Percentiles rank a stretch among this genome's conserved stretches.
Evolutionary conservation across 2,797 vertebrate species (phyloP).

Genomic region (Oreochromis grahami): DNA sequence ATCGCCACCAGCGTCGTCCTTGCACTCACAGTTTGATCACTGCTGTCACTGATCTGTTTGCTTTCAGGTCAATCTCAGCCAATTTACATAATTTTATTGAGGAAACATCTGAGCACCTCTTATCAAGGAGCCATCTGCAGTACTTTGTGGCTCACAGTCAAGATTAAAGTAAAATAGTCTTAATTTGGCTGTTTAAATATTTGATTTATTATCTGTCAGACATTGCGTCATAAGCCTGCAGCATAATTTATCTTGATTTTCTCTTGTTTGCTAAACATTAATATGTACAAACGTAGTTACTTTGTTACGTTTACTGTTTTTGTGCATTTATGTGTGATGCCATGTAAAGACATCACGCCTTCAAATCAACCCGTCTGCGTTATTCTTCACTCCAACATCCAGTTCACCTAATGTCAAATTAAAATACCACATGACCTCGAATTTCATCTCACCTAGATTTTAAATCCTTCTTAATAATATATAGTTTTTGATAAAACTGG

Average conservation of each 20-base stretch:
- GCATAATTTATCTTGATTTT: background rate
- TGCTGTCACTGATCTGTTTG: conserved; percentile 11
- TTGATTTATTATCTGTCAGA: conserved; percentile 11
- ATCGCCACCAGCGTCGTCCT: background rate
- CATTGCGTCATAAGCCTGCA: background rate
- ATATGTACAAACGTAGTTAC: background rate
- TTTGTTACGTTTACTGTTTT: background rate
- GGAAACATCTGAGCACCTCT: conserved; percentile 29
- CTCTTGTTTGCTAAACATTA: background rate
- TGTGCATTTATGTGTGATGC: background rate
- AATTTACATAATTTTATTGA: conserved; percentile 38
- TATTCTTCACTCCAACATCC: background rate
- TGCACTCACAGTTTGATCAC: conserved; percentile 24
- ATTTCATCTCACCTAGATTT: background rate
- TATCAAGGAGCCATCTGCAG: conserved; percentile 46
- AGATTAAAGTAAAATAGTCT: conserved; percentile 16
- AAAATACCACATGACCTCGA: background rate
- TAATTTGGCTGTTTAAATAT: conserved; percentile 13
- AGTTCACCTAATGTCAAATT: background rate
- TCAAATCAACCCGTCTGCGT: background rate
- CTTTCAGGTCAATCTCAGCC: conserved; percentile 36
- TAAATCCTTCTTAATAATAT: background rate
- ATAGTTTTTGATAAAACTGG: background rate
- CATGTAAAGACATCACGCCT: background rate
- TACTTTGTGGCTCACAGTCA: conserved; percentile 13